Evolutionary conservation across 2,888 invertebrate genomes (phyloP).

Genomic region (Cepaea hortensis): DNA sequence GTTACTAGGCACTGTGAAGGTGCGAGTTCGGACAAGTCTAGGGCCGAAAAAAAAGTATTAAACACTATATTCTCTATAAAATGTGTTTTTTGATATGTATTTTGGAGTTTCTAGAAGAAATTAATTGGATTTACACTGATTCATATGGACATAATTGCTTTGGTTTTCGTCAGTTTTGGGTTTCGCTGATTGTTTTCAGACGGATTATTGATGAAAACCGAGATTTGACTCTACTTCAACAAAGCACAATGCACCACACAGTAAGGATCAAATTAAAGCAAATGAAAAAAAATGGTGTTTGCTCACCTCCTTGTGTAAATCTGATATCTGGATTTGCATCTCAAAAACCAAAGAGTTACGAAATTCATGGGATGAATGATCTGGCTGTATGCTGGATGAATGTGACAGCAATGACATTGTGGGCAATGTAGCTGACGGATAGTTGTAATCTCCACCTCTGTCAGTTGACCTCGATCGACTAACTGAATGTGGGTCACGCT

Average conservation of each 20-base stretch:
- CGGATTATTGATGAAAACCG: too few relatives aligned
- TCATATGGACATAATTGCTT: too few relatives aligned
- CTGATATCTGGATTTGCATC: conserved; percentile 87
- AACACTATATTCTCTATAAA: too few relatives aligned
- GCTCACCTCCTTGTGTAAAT: conserved; percentile 88
- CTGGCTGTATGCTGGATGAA: conserved; percentile 49
- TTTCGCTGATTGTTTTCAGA: too few relatives aligned
- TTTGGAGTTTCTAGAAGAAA: too few relatives aligned
- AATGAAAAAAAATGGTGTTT: background rate
- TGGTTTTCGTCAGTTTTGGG: too few relatives aligned
- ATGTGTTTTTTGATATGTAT: too few relatives aligned
- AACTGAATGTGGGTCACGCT: conserved; percentile 68
- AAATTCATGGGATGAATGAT: conserved; percentile 55
- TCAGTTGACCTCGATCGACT: conserved; percentile 69
- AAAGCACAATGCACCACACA: background rate
- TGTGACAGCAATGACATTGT: conserved; percentile 48
- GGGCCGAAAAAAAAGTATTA: too few relatives aligned
- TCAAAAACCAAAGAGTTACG: conserved; percentile 73
- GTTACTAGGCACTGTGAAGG: too few relatives aligned
- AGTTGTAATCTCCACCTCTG: conserved; percentile 62
- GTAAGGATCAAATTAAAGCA: background rate
- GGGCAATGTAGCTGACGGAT: conserved; percentile 50
- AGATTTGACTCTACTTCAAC: too few relatives aligned
- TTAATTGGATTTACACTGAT: too few relatives aligned
- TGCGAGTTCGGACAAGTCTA: too few relatives aligned